Evolutionary conservation across 1,140 invertebrate species (phyloP).

Genomic region (Drosophila gunungcola): DNA sequence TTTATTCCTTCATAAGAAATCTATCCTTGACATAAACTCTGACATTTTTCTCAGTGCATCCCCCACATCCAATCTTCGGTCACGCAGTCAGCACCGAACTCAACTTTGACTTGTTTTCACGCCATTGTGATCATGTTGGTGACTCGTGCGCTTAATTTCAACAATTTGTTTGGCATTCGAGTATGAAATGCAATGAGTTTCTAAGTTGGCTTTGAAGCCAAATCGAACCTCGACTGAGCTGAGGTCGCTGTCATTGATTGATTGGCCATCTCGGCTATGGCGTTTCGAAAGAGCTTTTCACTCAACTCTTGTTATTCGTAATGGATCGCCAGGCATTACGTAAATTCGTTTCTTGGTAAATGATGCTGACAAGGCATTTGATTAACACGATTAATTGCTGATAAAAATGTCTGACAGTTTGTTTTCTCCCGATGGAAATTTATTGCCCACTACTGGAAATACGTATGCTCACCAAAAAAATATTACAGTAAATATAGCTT

Average conservation of each 20-base stretch:
- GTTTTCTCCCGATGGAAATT: conserved; percentile 43
- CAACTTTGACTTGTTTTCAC: conserved; percentile 72
- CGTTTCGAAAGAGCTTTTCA: conserved; percentile 68
- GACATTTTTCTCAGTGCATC: conserved; percentile 17
- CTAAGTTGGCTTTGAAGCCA: conserved; percentile 32
- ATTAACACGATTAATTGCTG: conserved; percentile 83
- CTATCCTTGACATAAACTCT: background rate
- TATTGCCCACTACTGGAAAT: conserved; percentile 58
- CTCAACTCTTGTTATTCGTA: conserved; percentile 51
- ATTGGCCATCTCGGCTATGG: conserved; percentile 58
- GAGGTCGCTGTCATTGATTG: conserved; percentile 71
- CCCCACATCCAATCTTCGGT: conserved; percentile 47
- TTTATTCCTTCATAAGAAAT: no score
- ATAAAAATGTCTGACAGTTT: conserved; percentile 82
- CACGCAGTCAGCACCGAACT: conserved; percentile 58
- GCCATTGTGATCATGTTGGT: conserved; percentile 71
- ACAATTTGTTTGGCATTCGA: conserved; percentile 65
- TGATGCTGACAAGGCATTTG: conserved; percentile 83
- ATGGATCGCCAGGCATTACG: conserved; percentile 52
- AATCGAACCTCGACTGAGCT: conserved; percentile 12
- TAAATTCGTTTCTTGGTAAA: conserved; percentile 73
- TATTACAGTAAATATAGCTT: background rate
- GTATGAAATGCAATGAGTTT: conserved; percentile 75
- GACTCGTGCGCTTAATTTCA: conserved; percentile 82
- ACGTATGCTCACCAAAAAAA: conserved; percentile 22